A percentile compares a stretch with the other conserved stretches of the same genome.
These are phyloP conservation scores for Cepphus grylle DNA, from an alignment of 2,113 vertebrate genomes.

Conservation along the genomic window DNA sequence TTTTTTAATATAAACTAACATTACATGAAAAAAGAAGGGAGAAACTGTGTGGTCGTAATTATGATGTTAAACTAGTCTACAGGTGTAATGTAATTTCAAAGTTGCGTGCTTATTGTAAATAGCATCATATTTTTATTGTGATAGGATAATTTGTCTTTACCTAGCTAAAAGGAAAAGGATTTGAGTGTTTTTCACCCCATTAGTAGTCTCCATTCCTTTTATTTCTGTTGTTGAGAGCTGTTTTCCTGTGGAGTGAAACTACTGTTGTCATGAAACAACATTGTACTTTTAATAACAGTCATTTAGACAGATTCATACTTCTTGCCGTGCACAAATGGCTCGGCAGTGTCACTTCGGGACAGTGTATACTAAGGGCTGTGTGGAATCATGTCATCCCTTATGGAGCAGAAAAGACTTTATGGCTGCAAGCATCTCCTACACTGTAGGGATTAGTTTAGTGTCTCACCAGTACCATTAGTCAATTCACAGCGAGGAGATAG, in stretches of 20 bases:
- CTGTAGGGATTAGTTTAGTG: not conserved
- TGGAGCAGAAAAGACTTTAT: not conserved
- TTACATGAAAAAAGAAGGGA: not conserved
- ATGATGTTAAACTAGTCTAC: not conserved
- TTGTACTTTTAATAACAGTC: slow-evolving; percentile 5
- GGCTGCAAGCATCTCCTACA: not conserved
- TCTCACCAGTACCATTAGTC: not conserved
- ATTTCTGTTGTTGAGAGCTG: not conserved
- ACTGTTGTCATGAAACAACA: not conserved
- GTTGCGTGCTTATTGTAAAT: not conserved
- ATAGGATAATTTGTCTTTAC: not conserved
- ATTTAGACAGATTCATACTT: not conserved
- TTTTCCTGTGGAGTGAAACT: slow-evolving; percentile 6
- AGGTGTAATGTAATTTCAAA: not conserved
- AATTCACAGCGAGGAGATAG: not conserved
- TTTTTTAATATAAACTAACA: not conserved
- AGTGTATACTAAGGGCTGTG: not conserved
- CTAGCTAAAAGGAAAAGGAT: not conserved
- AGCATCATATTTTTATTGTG: not conserved
- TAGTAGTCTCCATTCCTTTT: not conserved
- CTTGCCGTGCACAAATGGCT: slow-evolving; percentile 20
- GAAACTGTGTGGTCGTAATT: not conserved
- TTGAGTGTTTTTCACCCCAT: not conserved
- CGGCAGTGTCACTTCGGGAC: slow-evolving; percentile 17
- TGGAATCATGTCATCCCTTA: not conserved